phyloP scores from a whole-genome alignment of 2,888 invertebrate species.

The Plebejus argus region DNA sequence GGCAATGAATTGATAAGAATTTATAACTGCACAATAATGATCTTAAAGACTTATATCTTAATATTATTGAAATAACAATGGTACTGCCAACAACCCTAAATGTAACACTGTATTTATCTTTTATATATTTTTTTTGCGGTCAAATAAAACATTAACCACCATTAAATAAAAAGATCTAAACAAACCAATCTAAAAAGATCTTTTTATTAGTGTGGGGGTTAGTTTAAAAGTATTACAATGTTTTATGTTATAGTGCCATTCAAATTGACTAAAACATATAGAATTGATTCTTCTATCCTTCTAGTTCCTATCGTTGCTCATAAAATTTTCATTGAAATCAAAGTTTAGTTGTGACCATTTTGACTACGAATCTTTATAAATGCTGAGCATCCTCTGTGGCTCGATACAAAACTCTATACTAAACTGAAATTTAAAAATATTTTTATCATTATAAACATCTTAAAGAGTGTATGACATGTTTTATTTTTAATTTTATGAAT shows the following conservation, averaged over 20 bases:
- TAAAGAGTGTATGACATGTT: not conserved
- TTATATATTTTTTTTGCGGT: too few species aligned
- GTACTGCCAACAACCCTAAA: too few species aligned
- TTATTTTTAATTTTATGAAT: constrained; percentile 16
- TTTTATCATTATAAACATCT: not conserved
- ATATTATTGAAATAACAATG: too few species aligned
- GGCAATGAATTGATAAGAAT: not conserved
- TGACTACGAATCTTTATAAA: not conserved
- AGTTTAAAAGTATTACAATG: not conserved
- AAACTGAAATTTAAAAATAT: not conserved
- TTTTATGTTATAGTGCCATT: not conserved
- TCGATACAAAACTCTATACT: not conserved
- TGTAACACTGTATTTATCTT: too few species aligned
- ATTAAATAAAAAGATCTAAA: too few species aligned
- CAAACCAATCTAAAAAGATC: too few species aligned
- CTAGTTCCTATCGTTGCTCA: constrained; percentile 59
- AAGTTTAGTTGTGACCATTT: not conserved
- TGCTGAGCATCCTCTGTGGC: not conserved
- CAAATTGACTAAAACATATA: constrained; percentile 16
- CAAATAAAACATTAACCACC: too few species aligned
- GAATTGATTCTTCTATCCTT: constrained; percentile 38
- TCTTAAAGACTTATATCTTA: not conserved
- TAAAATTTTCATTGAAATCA: constrained; percentile 34
- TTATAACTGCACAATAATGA: not conserved
- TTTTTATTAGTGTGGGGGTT: not conserved